Evolutionary conservation across 2,888 invertebrate genomes (phyloP).

Genomic region (Coenonympha glycerion): DNA sequence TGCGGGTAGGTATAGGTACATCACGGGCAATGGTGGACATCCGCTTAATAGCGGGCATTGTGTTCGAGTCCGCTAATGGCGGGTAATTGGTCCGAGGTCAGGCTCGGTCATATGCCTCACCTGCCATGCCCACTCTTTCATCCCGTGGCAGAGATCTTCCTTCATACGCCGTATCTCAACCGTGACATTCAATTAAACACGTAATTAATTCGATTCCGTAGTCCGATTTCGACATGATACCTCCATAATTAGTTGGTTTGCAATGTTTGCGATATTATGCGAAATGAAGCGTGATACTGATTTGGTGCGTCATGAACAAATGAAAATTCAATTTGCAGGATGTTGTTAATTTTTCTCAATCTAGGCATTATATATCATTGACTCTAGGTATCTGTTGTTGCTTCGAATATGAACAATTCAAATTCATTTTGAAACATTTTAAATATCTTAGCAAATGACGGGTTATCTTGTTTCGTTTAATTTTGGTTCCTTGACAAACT

Average conservation of each 20-base stretch:
- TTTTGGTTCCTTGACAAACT: no score
- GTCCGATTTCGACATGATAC: conserved; percentile 39
- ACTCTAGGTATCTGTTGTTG: neutral
- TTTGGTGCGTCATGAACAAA: conserved; percentile 4
- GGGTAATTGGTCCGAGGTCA: conserved; percentile 61
- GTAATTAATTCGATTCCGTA: conserved; percentile 45
- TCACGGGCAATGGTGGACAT: conserved; percentile 45
- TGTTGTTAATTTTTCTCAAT: neutral
- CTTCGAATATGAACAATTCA: neutral
- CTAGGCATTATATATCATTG: no score
- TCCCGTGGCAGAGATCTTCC: conserved; percentile 30
- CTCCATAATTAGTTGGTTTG: neutral
- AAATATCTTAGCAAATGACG: no score
- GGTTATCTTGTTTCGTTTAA: no score
- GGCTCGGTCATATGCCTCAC: conserved; percentile 46
- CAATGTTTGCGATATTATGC: neutral
- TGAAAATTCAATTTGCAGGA: conserved; percentile 7
- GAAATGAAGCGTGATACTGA: neutral
- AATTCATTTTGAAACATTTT: no score
- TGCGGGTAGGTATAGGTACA: conserved; percentile 36
- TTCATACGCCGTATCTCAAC: conserved; percentile 34
- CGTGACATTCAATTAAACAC: conserved; percentile 51
- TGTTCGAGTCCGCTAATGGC: conserved; percentile 61
- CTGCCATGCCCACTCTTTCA: conserved; percentile 39
- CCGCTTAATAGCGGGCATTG: conserved; percentile 65